Evolutionary conservation across 2,113 vertebrate species (phyloP).

Genomic region (Sander vitreus): DNA sequence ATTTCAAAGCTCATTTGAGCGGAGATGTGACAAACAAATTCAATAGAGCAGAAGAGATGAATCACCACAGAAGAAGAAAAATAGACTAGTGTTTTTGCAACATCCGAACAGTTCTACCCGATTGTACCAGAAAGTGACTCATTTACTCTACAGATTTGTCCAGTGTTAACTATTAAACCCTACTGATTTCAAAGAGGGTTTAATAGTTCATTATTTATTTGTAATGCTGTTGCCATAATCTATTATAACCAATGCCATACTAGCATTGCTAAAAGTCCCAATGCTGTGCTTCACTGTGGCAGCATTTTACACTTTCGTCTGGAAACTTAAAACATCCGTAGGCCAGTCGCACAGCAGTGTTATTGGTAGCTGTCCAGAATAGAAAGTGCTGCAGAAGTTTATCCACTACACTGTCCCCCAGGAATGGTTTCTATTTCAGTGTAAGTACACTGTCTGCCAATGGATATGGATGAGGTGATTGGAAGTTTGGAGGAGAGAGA

Average conservation of each 20-base stretch:
- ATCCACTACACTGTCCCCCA: slow-evolving; percentile 36
- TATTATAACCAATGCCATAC: not conserved
- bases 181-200: not conserved
- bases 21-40: slow-evolving; percentile 35
- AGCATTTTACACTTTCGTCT: slow-evolving; percentile 3
- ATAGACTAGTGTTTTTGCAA: slow-evolving; percentile 8
- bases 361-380: slow-evolving; percentile 35
- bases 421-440: slow-evolving; percentile 65
- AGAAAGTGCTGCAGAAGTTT: slow-evolving; percentile 42
- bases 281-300: not conserved
- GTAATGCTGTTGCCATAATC: not conserved
- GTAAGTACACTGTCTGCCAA: slow-evolving; percentile 49
- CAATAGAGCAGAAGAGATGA: slow-evolving; percentile 25
- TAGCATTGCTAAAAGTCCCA: not conserved
- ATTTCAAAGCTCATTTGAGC: slow-evolving; percentile 36
- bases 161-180: not conserved
- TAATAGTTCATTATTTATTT: not conserved
- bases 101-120: not conserved
- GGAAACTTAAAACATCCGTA: slow-evolving; percentile 23
- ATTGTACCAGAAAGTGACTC: not conserved
- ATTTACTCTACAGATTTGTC: not conserved
- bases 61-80: slow-evolving; percentile 10
- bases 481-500: slow-evolving; percentile 35
- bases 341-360: not conserved
- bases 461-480: slow-evolving; percentile 69